A percentile compares a stretch with the other conserved stretches of the same genome.
Evolutionary conservation across 2,888 invertebrate species (phyloP).

Genomic region (Agriotes lineatus): DNA sequence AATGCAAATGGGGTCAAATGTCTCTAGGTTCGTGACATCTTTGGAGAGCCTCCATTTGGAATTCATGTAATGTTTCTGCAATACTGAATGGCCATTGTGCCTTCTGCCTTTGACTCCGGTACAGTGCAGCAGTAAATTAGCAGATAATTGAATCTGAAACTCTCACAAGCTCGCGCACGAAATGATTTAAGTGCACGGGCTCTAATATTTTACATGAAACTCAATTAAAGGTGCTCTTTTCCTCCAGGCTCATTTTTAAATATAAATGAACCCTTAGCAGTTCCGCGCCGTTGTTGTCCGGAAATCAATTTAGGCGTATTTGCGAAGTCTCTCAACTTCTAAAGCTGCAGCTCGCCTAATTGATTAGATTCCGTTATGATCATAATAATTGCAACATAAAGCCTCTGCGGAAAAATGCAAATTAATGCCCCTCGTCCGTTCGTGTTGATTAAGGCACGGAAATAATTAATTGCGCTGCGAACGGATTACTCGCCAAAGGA

Average conservation of each 20-base stretch:
- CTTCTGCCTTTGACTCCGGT: not conserved
- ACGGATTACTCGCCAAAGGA: not conserved
- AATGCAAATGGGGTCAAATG: no score
- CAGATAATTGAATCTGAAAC: slow-evolving; percentile 35
- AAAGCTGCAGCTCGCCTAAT: not conserved
- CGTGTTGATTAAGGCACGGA: not conserved
- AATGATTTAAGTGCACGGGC: slow-evolving; percentile 31
- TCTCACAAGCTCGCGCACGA: slow-evolving; percentile 22
- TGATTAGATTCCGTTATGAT: not conserved
- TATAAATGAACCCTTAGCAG: slow-evolving; percentile 12
- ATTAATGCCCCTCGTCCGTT: not conserved
- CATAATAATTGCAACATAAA: not conserved
- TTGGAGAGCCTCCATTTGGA: no score
- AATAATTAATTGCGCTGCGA: not conserved
- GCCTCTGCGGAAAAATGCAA: not conserved
- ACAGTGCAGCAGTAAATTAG: slow-evolving; percentile 28
- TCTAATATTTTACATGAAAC: slow-evolving; percentile 32
- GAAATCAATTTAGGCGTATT: not conserved
- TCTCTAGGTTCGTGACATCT: no score
- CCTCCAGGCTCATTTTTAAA: slow-evolving; percentile 3
- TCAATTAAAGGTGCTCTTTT: slow-evolving; percentile 27
- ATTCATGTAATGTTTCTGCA: not conserved
- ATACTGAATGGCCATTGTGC: not conserved
- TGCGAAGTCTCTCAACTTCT: not conserved
- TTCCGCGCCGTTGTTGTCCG: not conserved